Conservation (phyloP, 37 sponge, comb jelly and placozoan genomes). For the Crambe crambe region DNA sequence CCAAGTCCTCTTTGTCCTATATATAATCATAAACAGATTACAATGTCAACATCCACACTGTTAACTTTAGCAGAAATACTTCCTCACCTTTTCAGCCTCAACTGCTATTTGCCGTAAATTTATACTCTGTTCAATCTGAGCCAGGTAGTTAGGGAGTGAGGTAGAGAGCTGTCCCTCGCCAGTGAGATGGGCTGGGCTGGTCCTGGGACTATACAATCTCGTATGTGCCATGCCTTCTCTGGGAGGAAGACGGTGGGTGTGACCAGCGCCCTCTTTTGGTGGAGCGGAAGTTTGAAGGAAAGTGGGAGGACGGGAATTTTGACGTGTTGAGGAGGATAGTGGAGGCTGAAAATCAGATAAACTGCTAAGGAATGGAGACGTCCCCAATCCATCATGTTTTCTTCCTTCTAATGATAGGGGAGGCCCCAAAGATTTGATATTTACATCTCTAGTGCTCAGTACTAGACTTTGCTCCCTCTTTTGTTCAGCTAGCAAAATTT, state of each 20-base stretch:
- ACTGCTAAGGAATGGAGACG: too few relatives aligned
- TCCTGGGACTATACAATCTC: neutral
- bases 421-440: neutral
- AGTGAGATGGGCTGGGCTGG: constrained; percentile 9
- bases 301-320: too few relatives aligned
- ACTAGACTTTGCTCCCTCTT: constrained; percentile 29
- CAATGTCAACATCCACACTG: too few relatives aligned
- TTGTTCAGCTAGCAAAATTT: constrained; percentile 28
- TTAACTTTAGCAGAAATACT: neutral
- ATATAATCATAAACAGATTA: neutral
- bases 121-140: constrained; percentile 4
- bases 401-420: too few relatives aligned
- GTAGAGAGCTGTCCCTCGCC: neutral
- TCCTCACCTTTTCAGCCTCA: constrained; percentile 24
- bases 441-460: too few relatives aligned
- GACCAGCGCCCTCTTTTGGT: too few relatives aligned
- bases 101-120: neutral
- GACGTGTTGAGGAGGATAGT: too few relatives aligned
- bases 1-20: constrained; percentile 32
- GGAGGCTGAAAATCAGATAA: too few relatives aligned
- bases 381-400: too few relatives aligned
- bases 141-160: neutral
- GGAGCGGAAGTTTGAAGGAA: too few relatives aligned
- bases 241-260: constrained; percentile 1
- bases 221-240: neutral